Evolutionary conservation across 1,140 invertebrate species (phyloP).

Genomic region (Eufriesea mexicana): DNA sequence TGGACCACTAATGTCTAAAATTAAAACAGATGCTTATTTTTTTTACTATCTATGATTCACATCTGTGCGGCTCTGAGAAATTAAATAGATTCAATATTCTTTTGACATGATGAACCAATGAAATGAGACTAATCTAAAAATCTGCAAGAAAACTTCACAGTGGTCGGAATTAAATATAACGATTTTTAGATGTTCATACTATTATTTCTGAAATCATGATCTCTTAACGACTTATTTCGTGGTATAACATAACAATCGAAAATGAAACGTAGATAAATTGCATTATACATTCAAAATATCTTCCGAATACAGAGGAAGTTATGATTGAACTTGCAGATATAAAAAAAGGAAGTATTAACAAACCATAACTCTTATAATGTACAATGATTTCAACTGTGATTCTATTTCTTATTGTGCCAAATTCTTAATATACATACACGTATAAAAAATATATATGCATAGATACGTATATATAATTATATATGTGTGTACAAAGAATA

Average conservation of each 20-base stretch:
- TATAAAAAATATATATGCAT: slow-evolving; percentile 51
- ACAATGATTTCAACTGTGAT: slow-evolving; percentile 82
- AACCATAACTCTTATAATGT: slow-evolving; percentile 75
- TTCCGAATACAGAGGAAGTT: slow-evolving; percentile 51
- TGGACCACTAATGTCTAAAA: slow-evolving; percentile 74
- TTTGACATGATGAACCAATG: slow-evolving; percentile 46
- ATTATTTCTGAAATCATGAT: slow-evolving; percentile 48
- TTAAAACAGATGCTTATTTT: slow-evolving; percentile 74
- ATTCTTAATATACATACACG: slow-evolving; percentile 68
- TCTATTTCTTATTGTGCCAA: slow-evolving; percentile 80
- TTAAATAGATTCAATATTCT: slow-evolving; percentile 55
- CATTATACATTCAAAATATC: slow-evolving; percentile 38
- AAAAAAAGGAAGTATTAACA: slow-evolving; percentile 59
- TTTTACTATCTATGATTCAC: slow-evolving; percentile 71
- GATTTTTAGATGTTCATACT: slow-evolving; percentile 30
- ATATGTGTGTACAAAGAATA: slow-evolving; percentile 46
- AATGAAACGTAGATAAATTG: slow-evolving; percentile 34
- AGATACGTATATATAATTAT: slow-evolving; percentile 51
- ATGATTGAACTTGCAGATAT: slow-evolving; percentile 50
- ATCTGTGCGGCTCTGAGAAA: slow-evolving; percentile 59
- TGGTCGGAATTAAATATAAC: slow-evolving; percentile 39
- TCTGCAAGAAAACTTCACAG: slow-evolving; percentile 37
- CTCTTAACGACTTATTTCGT: slow-evolving; percentile 43
- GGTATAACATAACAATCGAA: slow-evolving; percentile 21
- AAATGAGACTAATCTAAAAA: slow-evolving; percentile 55